Conservation (phyloP, 2,797 vertebrate species). For the Meda fulgida region DNA sequence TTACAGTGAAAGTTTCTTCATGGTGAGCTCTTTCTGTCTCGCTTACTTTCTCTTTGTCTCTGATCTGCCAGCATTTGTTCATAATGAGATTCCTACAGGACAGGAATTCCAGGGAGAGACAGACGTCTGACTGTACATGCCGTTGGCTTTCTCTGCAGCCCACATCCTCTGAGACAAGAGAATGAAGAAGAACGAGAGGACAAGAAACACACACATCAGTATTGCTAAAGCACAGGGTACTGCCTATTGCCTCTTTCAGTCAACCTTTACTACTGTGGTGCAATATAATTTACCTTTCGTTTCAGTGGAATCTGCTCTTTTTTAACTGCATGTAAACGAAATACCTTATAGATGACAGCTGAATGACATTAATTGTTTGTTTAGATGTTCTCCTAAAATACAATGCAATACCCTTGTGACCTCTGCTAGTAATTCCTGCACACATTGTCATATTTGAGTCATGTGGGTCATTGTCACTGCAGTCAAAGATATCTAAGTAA, state of each 20-base stretch:
- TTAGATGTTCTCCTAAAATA: constrained; percentile 6
- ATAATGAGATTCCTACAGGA: constrained; percentile 64
- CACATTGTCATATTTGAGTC: background rate
- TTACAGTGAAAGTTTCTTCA: constrained; percentile 29
- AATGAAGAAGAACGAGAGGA: constrained; percentile 69
- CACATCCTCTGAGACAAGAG: constrained; percentile 74
- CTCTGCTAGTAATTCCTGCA: background rate
- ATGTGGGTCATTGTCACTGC: background rate
- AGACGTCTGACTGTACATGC: constrained; percentile 55
- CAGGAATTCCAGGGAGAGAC: constrained; percentile 60
- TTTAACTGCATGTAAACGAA: background rate
- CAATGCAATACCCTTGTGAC: background rate
- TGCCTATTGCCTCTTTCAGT: background rate
- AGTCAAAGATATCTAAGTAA: background rate
- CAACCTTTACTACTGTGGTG: constrained; percentile 35
- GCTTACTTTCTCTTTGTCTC: constrained; percentile 38
- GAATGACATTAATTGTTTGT: background rate
- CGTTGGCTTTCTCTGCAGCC: constrained; percentile 56
- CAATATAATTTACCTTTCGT: background rate
- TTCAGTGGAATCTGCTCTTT: background rate
- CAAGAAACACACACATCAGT: constrained; percentile 43
- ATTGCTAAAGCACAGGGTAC: constrained; percentile 43
- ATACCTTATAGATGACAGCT: background rate
- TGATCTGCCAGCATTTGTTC: constrained; percentile 55
- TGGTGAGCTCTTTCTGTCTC: constrained; percentile 25